These are phyloP conservation scores for Nannobrachium achirus DNA, from an alignment of 2,113 vertebrate genomes.

Conservation along the genomic window DNA sequence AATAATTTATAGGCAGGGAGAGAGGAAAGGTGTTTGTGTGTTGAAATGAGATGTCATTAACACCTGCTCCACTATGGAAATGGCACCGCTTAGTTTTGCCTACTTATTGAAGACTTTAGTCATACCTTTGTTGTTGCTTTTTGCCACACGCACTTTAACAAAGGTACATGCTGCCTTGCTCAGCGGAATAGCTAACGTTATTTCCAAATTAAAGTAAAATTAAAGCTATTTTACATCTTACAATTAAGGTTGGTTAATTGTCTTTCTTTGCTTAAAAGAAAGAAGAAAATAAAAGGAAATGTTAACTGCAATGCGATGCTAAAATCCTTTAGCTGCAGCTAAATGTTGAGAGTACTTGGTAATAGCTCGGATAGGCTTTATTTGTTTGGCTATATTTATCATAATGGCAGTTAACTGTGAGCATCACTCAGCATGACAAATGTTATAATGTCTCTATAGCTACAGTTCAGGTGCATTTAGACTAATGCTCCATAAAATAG, in stretches of 20 bases:
- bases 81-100: slow-evolving; percentile 40
- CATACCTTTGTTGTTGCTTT: slow-evolving; percentile 17
- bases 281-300: neutral
- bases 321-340: neutral
- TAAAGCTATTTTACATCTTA: slow-evolving; percentile 30
- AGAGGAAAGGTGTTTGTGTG: slow-evolving; percentile 73
- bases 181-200: slow-evolving; percentile 5
- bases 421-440: slow-evolving; percentile 64
- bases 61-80: slow-evolving; percentile 68
- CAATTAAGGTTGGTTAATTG: slow-evolving; percentile 30
- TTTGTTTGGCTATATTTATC: slow-evolving; percentile 28
- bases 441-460: slow-evolving; percentile 47
- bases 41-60: slow-evolving; percentile 75
- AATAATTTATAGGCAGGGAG: slow-evolving; percentile 78
- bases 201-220: neutral
- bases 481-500: slow-evolving; percentile 74
- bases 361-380: slow-evolving; percentile 6
- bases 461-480: slow-evolving; percentile 61
- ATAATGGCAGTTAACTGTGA: slow-evolving; percentile 34
- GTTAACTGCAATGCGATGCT: too few relatives aligned
- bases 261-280: neutral
- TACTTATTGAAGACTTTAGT: slow-evolving; percentile 22
- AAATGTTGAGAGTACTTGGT: slow-evolving; percentile 10
- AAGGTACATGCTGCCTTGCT: neutral
- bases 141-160: slow-evolving; percentile 21